phyloP scores from a whole-genome alignment of 2,113 vertebrate species.

The Paedocypris sp. region DNA sequence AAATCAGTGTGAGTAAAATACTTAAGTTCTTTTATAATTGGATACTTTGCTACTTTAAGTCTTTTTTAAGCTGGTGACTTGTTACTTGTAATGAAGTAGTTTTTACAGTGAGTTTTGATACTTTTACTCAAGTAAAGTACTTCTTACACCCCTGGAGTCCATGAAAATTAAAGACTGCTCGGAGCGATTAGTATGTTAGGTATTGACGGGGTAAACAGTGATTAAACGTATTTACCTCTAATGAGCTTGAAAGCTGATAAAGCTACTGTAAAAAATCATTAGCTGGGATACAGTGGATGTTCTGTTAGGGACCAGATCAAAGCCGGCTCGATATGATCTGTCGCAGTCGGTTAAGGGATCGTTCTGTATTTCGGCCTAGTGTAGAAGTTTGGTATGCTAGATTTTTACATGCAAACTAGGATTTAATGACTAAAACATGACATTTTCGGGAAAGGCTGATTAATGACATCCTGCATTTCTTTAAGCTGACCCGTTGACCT shows the following conservation, averaged over 20 bases:
- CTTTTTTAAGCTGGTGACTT: too few species aligned
- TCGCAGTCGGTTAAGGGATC: slow-evolving; percentile 2
- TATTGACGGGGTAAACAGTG: slow-evolving; percentile 40
- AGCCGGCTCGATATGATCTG: slow-evolving; percentile 23
- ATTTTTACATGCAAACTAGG: not conserved
- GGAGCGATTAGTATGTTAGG: slow-evolving; percentile 34
- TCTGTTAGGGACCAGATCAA: slow-evolving; percentile 1
- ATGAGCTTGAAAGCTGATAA: slow-evolving; percentile 26
- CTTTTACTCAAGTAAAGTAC: too few species aligned
- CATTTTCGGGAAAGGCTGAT: slow-evolving; percentile 16
- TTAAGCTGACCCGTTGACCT: slow-evolving; percentile 24
- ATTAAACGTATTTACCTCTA: slow-evolving; percentile 41
- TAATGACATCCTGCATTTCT: slow-evolving; percentile 21
- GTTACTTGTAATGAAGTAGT: too few species aligned
- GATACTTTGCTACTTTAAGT: too few species aligned
- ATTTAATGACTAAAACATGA: not conserved
- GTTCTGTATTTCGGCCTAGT: not conserved
- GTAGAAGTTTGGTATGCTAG: not conserved
- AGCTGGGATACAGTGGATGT: slow-evolving; percentile 16
- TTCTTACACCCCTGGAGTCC: too few species aligned
- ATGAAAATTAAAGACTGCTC: not conserved
- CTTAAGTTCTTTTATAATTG: too few species aligned
- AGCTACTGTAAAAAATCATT: slow-evolving; percentile 38
- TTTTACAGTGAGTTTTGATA: too few species aligned
- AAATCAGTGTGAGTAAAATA: too few species aligned